phyloP scores from a whole-genome alignment of 2,113 vertebrate species.

The Eidolon helvum region DNA sequence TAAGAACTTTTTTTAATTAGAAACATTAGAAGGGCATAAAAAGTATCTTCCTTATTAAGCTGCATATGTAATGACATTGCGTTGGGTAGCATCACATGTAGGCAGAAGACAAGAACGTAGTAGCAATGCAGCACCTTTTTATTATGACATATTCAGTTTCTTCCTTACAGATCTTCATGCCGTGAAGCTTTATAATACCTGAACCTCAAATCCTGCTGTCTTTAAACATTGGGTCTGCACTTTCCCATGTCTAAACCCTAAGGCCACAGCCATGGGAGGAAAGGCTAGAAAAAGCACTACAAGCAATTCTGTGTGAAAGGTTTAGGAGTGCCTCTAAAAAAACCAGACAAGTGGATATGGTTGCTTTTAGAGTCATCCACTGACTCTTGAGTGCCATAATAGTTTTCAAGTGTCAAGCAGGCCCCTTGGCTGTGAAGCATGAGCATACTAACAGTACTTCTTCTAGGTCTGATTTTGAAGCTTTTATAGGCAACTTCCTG shows the following conservation, averaged over 20 bases:
- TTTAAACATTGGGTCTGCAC: not conserved
- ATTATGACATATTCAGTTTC: not conserved
- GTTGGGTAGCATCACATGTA: not conserved
- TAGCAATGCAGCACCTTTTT: accelerated
- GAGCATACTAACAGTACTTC: not conserved
- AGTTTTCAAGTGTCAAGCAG: not conserved
- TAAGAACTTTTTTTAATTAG: slow-evolving; percentile 52
- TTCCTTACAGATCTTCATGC: not conserved
- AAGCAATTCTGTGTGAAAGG: not conserved
- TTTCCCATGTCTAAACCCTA: not conserved
- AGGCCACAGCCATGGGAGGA: accelerated
- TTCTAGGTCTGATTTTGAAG: not conserved
- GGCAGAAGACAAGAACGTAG: no score
- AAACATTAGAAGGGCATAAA: slow-evolving; percentile 41
- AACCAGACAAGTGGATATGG: no score
- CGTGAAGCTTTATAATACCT: no score
- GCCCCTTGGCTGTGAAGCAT: not conserved
- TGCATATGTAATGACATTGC: not conserved
- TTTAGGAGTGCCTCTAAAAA: not conserved
- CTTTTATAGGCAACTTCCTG: not conserved
- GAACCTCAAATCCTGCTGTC: not conserved
- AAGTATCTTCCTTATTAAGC: not conserved
- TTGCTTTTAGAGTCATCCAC: not conserved
- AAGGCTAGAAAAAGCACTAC: not conserved
- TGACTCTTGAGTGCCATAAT: no score